Conservation (phyloP, 1,140 invertebrate species). For the Drosophila oshimai region DNA sequence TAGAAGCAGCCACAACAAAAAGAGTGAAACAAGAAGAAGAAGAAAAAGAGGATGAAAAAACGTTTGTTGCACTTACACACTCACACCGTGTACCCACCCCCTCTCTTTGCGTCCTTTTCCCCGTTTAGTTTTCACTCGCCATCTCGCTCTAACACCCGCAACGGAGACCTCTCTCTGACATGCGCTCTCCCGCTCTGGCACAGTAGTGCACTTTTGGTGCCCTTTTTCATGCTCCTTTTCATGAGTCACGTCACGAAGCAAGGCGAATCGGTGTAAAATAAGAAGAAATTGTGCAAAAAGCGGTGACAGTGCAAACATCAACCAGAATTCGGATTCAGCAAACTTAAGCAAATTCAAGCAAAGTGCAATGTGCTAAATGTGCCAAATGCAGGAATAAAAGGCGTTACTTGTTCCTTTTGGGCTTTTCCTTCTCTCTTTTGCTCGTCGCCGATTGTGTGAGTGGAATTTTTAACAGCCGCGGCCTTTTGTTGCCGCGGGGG, state of each 20-base stretch:
- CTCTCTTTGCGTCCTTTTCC: conserved; percentile 34
- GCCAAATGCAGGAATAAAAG: conserved; percentile 33
- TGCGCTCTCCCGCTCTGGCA: conserved; percentile 23
- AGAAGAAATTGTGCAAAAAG: conserved; percentile 26
- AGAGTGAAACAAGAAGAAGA: conserved; percentile 25
- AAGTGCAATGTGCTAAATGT: conserved; percentile 32
- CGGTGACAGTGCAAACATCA: conserved; percentile 19
- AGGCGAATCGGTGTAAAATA: conserved; percentile 23
- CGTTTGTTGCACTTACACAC: conserved; percentile 24
- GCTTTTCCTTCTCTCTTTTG: conserved; percentile 10
- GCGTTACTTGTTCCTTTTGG: conserved; percentile 29
- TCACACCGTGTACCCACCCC: not conserved
- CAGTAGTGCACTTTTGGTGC: conserved; percentile 23
- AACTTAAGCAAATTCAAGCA: conserved; percentile 22
- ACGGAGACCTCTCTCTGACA: conserved; percentile 15
- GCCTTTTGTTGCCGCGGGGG: conserved; percentile 23
- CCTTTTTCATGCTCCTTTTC: conserved; percentile 33
- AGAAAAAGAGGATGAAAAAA: conserved; percentile 37
- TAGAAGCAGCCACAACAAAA: conserved; percentile 44
- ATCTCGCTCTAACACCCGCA: not conserved
- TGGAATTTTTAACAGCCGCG: conserved; percentile 37
- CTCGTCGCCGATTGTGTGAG: conserved; percentile 5
- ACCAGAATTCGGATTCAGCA: conserved; percentile 3
- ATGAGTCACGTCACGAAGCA: conserved; percentile 37
- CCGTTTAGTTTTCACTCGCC: conserved; percentile 7